Evolutionary conservation across 2,888 invertebrate genomes (phyloP).

Genomic region (Ophion ellenae): DNA sequence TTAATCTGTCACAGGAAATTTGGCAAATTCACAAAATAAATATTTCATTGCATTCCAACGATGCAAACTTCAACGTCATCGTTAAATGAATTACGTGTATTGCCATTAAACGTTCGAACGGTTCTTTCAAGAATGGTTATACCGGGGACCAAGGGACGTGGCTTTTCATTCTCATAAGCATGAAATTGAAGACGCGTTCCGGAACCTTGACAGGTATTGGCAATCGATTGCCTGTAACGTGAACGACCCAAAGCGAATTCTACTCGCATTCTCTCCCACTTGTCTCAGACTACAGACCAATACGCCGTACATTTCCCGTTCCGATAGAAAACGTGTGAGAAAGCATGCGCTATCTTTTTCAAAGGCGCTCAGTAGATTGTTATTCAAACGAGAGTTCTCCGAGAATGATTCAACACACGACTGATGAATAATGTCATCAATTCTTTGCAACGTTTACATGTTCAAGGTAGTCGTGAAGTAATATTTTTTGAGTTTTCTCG

Average conservation of each 20-base stretch:
- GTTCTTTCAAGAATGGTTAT: slow-evolving; percentile 6
- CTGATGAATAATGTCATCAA: background rate
- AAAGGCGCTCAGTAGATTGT: slow-evolving; percentile 8
- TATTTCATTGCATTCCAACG: too few species aligned
- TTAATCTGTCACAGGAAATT: too few species aligned
- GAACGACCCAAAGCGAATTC: slow-evolving; percentile 36
- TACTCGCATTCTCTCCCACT: slow-evolving; percentile 44
- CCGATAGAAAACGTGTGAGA: slow-evolving; percentile 34
- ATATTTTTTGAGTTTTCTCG: background rate
- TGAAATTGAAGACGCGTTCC: slow-evolving; percentile 23
- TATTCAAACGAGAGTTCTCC: slow-evolving; percentile 9
- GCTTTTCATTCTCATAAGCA: slow-evolving; percentile 22
- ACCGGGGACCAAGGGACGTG: slow-evolving; percentile 11
- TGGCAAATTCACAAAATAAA: too few species aligned
- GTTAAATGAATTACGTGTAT: background rate
- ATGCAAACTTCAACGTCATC: too few species aligned
- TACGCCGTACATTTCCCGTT: slow-evolving; percentile 24
- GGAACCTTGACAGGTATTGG: slow-evolving; percentile 46
- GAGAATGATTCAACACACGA: background rate
- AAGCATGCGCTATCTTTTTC: slow-evolving; percentile 21
- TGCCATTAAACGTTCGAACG: slow-evolving; percentile 20
- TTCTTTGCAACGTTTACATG: background rate
- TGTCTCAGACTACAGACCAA: slow-evolving; percentile 25
- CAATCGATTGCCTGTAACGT: slow-evolving; percentile 44
- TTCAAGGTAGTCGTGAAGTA: background rate